phyloP scores from a whole-genome alignment of 2,888 invertebrate genomes.

The Synergus laeviventris region DNA sequence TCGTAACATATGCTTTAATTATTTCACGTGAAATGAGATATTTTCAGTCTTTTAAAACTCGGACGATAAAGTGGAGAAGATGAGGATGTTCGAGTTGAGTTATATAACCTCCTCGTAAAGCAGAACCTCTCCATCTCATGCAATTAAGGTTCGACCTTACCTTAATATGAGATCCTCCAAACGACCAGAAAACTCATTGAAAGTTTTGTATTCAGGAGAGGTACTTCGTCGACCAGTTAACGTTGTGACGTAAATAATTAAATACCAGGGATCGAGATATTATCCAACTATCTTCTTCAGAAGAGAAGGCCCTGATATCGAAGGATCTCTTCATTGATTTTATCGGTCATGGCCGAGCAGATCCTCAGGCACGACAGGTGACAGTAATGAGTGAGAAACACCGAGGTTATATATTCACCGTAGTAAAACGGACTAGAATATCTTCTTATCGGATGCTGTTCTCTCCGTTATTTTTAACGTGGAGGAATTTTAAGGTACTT shows the following conservation, averaged over 20 bases:
- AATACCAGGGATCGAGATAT: conserved; percentile 47
- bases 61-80: conserved; percentile 53
- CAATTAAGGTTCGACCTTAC: conserved; percentile 55
- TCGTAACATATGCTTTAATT: conserved; percentile 42
- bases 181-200: conserved; percentile 13
- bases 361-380: conserved; percentile 27
- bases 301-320: conserved; percentile 21
- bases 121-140: conserved; percentile 48
- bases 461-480: background rate
- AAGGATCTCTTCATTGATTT: conserved; percentile 32
- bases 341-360: conserved; percentile 25
- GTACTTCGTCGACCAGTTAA: conserved; percentile 61
- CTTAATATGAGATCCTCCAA: conserved; percentile 30
- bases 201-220: conserved; percentile 46
- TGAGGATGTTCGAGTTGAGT: conserved; percentile 50
- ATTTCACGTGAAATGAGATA: conserved; percentile 53
- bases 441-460: conserved; percentile 23
- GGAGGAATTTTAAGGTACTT: background rate
- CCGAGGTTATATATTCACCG: background rate
- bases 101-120: conserved; percentile 54
- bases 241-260: conserved; percentile 53
- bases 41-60: conserved; percentile 44
- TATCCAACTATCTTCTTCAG: conserved; percentile 38
- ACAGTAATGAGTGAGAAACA: conserved; percentile 31
- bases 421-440: conserved; percentile 11